These are phyloP conservation scores for Wiebesia pumilae DNA, from an alignment of 1,140 invertebrate genomes.

Conservation along the genomic window DNA sequence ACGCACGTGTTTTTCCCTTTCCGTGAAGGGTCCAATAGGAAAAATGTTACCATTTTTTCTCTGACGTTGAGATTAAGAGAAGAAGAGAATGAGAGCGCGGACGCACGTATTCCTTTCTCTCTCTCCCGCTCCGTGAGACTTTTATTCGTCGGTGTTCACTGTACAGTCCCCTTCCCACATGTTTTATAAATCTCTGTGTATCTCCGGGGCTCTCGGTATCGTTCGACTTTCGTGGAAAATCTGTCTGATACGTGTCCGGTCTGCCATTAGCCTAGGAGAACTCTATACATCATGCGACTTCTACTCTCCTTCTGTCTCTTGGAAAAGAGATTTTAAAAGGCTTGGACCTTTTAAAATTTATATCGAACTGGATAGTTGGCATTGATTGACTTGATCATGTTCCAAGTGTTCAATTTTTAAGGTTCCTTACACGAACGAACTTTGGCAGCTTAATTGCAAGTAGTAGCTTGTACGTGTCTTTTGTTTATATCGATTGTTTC, in stretches of 20 bases:
- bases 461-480: too few species aligned
- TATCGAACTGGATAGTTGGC: background rate
- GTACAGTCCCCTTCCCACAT: constrained; percentile 2
- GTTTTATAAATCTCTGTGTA: constrained; percentile 36
- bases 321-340: too few species aligned
- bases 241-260: background rate
- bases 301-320: background rate
- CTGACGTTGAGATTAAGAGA: background rate
- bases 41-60: constrained; percentile 27
- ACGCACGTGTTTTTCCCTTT: constrained; percentile 20
- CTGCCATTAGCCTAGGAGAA: background rate
- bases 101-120: background rate
- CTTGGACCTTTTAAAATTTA: background rate
- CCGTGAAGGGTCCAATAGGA: background rate
- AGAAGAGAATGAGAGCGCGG: background rate
- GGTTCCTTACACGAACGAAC: background rate
- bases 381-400: background rate
- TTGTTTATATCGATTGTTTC: too few species aligned
- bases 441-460: background rate
- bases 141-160: background rate
- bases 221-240: constrained; percentile 16
- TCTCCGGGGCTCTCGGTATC: background rate
- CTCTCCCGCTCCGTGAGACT: background rate
- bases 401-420: background rate
- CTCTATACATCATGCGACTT: background rate